Evolutionary conservation across 1,140 invertebrate species (phyloP).

Genomic region (Phenacoccus solenopsis): DNA sequence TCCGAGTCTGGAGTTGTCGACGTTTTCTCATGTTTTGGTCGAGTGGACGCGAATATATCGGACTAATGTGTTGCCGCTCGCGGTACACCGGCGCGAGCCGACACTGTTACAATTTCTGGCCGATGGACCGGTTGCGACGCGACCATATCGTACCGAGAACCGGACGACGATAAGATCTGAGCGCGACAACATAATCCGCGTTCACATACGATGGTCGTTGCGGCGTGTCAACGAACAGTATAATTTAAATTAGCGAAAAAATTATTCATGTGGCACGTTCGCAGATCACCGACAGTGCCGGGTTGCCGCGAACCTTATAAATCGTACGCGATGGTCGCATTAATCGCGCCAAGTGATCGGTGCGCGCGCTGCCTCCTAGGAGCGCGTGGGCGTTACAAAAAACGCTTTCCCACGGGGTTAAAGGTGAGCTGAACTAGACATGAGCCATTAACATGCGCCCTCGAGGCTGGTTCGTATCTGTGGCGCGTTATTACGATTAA

Average conservation of each 20-base stretch:
- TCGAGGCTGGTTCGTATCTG: constrained; percentile 4
- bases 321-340: too few species aligned
- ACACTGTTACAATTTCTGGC: too few species aligned
- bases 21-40: neutral
- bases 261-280: neutral
- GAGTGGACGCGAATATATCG: neutral
- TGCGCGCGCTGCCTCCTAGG: too few species aligned
- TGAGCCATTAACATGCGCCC: constrained; percentile 5
- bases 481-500: constrained; percentile 8
- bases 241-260: neutral
- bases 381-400: neutral
- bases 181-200: neutral
- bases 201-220: too few species aligned
- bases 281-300: too few species aligned
- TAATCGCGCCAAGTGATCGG: too few species aligned
- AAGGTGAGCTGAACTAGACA: constrained; percentile 12
- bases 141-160: neutral
- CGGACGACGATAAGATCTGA: neutral
- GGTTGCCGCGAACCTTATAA: too few species aligned
- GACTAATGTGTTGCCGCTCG: neutral
- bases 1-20: neutral
- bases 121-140: too few species aligned
- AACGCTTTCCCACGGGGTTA: constrained; percentile 5
- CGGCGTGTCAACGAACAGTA: neutral
- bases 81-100: too few species aligned